Percentiles rank a stretch among this genome's conserved stretches.
phyloP scores from a whole-genome alignment of 2,888 invertebrate species.

The Scaptodrosophila latifasciaeformis region DNA sequence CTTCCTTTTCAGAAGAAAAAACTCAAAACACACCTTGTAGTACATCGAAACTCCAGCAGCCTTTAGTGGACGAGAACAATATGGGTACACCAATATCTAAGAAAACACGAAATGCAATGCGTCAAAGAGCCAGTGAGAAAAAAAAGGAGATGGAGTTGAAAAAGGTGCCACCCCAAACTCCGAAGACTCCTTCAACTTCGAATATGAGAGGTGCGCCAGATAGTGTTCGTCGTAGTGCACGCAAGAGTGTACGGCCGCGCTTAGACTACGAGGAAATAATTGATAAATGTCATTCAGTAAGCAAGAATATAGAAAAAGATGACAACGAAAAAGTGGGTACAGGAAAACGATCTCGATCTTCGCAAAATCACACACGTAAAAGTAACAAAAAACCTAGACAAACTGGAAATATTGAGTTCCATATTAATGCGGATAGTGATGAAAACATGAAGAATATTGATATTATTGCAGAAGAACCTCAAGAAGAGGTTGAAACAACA shows the following conservation, averaged over 20 bases:
- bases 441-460: constrained; percentile 3
- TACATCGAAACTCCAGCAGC: too few species aligned
- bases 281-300: constrained; percentile 32
- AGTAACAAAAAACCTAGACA: constrained; percentile 48
- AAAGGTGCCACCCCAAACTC: neutral
- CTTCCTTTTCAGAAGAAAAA: too few species aligned
- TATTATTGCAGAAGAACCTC: too few species aligned
- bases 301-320: constrained; percentile 24
- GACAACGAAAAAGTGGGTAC: constrained; percentile 11
- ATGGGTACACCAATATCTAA: constrained; percentile 29
- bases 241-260: constrained; percentile 66
- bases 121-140: neutral
- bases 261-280: constrained; percentile 70
- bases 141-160: too few species aligned
- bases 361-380: constrained; percentile 52
- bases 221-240: constrained; percentile 66
- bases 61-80: neutral
- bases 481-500: too few species aligned
- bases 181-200: too few species aligned
- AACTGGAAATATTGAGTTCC: constrained; percentile 4
- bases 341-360: too few species aligned
- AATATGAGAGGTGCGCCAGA: too few species aligned
- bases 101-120: constrained; percentile 23
- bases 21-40: too few species aligned
- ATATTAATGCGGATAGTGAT: neutral